Base-by-base conservation (phyloP, 2,113 vertebrate species). In the Scopus umbretta region DNA sequence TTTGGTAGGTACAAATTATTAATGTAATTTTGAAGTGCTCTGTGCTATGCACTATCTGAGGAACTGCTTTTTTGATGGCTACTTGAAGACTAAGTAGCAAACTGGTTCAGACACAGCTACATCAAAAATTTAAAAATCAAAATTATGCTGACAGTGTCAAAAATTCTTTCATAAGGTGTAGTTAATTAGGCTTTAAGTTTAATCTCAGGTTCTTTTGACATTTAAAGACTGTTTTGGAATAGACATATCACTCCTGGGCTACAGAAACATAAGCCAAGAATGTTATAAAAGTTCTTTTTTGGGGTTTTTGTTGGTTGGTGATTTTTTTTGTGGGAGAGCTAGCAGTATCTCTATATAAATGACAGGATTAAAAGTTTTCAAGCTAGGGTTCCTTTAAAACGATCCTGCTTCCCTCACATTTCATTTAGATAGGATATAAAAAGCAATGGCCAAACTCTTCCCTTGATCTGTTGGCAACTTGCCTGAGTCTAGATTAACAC, bases 91-190 rank as follows among this genome's bases (percentile, higher is more conserved):
- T 16, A 34, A 65, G 34, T 23, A 76, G 52, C 13, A 25, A 59
- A 34, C 21, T 20, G n/a, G 15, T 38, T 52, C 2, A 1, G 43
- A 45, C 0, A 0, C 20, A 71, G 29, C 10, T 15, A 75, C 38
- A 63, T 16, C 7, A 15, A 49, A 90, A 45, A 27, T 5, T 67
- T 16, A 58, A 45, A 34, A 50, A 40, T n/a, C 22, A 45, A 32
- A 66, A 47, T 40, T 19, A 42, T 5, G 13, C 22, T 32, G 32
- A 32, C 10, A 58, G 30, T 11, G 17, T 29, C 27, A 49, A n/a
- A 49, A 82, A 34, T 25, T 71, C 16, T 66, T 73, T 83, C 29
- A 19, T 25, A 15, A 15, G 40, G 14, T 56, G 25, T 6, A 55
- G 32, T 34, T 49, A 38, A 55, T 50, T 21, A 38, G 30, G 45